phyloP scores from a whole-genome alignment of 2,113 vertebrate genomes.

The Montifringilla adamsi region DNA sequence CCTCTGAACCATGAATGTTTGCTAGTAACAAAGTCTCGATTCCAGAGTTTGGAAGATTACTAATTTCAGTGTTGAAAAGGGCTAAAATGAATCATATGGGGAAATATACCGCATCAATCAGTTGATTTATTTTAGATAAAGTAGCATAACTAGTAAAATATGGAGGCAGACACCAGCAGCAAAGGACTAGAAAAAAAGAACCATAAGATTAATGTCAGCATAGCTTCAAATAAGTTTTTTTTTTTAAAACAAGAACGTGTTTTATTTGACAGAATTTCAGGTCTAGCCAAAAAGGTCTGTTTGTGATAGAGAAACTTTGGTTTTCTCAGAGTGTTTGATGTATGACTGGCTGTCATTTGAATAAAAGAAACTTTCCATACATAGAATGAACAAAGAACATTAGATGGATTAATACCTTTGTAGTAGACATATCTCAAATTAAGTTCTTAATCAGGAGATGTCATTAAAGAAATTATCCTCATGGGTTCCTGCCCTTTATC shows the following conservation, averaged over 20 bases:
- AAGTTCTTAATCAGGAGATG: background rate
- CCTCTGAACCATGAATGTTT: background rate
- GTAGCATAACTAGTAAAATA: background rate
- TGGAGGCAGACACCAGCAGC: background rate
- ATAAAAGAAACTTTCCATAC: background rate
- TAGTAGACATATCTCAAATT: background rate
- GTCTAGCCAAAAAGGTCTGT: background rate
- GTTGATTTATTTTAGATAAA: background rate
- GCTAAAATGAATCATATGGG: background rate
- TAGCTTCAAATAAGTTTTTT: background rate
- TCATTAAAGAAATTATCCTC: background rate
- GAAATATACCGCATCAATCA: background rate
- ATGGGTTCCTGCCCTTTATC: background rate
- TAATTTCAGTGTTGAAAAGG: background rate
- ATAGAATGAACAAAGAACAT: background rate
- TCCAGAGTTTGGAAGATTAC: background rate
- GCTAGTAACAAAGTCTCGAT: background rate
- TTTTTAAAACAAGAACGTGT: background rate
- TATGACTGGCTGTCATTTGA: background rate
- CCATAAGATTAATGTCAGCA: background rate
- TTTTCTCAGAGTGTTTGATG: background rate
- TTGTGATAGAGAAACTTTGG: background rate
- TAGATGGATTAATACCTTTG: background rate
- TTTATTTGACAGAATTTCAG: background rate
- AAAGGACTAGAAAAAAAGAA: background rate